A percentile compares a stretch with the other conserved stretches of the same genome.
Conservation (phyloP, 2,113 vertebrate species). For the Hippocampus guttulatus region DNA sequence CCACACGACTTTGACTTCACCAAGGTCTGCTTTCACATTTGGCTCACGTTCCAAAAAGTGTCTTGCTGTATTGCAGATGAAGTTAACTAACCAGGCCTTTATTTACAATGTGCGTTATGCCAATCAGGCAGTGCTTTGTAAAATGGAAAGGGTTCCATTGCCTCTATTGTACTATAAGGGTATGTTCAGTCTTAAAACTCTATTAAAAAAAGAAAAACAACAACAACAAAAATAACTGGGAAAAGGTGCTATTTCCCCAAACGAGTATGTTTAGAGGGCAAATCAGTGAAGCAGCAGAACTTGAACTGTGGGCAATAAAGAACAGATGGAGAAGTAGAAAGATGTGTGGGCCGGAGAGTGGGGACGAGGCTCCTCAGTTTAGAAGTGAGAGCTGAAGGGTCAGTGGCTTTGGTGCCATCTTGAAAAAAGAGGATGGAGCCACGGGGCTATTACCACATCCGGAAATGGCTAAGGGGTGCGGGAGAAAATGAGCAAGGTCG, state of each 20-base stretch:
- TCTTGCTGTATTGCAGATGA: conserved; percentile 20
- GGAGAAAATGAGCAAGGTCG: neutral
- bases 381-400: conserved; percentile 48
- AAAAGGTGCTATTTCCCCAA: conserved; percentile 12
- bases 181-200: conserved; percentile 8
- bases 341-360: conserved; percentile 47
- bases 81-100: conserved; percentile 28
- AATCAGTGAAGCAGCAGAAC: conserved; percentile 35
- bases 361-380: conserved; percentile 38
- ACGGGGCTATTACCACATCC: conserved; percentile 15
- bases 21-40: conserved; percentile 3
- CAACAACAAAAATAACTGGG: conserved; percentile 5
- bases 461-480: conserved; percentile 16
- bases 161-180: conserved; percentile 8
- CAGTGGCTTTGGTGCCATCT: conserved; percentile 49
- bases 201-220: too few relatives aligned
- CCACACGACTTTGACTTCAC: neutral
- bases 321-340: conserved; percentile 48
- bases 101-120: conserved; percentile 16
- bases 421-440: conserved; percentile 47
- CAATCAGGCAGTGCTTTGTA: conserved; percentile 11
- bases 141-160: conserved; percentile 17
- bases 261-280: conserved; percentile 25
- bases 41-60: conserved; percentile 26
- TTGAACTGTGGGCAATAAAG: conserved; percentile 45